A percentile compares a stretch with the other conserved stretches of the same genome.
These are phyloP conservation scores for Stenolophus ochropezus DNA, from an alignment of 2,888 invertebrate species.

Conservation along the genomic window DNA sequence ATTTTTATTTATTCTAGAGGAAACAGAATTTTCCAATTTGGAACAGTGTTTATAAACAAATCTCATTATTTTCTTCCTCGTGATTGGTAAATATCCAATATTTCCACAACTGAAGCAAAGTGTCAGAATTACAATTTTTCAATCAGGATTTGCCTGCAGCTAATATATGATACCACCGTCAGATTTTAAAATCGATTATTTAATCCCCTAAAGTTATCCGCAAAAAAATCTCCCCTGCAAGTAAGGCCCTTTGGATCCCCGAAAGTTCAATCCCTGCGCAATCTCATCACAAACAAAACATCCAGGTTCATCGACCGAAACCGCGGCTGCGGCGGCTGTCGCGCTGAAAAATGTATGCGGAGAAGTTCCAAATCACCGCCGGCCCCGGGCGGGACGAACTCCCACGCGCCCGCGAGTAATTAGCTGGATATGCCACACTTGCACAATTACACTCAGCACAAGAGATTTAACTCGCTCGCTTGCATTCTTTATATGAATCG, in stretches of 20 bases:
- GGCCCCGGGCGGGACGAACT: background rate
- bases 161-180: conserved; percentile 13
- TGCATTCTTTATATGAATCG: too few species aligned
- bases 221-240: conserved; percentile 37
- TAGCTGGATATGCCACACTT: background rate
- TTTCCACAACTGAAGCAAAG: background rate
- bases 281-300: conserved; percentile 50
- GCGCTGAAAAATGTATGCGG: conserved; percentile 37
- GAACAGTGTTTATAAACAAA: background rate
- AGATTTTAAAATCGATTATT: conserved; percentile 38
- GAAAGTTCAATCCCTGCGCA: conserved; percentile 39
- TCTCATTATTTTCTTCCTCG: background rate
- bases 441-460: too few species aligned
- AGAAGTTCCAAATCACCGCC: conserved; percentile 14
- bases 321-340: background rate
- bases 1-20: too few species aligned
- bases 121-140: conserved; percentile 26
- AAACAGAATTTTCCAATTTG: background rate
- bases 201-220: conserved; percentile 36
- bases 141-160: background rate
- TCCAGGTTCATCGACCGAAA: conserved; percentile 46
- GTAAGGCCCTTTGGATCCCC: conserved; percentile 25
- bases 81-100: background rate
- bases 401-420: background rate
- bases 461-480: too few species aligned